Percentiles rank a stretch among this genome's conserved stretches.
phyloP scores from a whole-genome alignment of 64 coral and sea anemone species.

The Actinia tenebrosa region DNA sequence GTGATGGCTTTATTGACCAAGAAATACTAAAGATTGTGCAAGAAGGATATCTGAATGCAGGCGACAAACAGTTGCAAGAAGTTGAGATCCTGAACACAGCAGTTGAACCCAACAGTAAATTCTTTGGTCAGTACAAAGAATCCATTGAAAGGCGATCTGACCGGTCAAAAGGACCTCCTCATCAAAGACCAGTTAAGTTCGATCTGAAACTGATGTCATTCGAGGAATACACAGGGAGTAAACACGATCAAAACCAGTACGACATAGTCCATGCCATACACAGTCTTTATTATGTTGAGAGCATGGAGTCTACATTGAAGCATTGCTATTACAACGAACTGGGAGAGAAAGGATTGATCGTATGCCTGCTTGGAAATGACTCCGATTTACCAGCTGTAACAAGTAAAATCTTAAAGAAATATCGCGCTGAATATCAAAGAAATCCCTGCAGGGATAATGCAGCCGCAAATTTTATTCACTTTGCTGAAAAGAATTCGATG shows the following conservation, averaged over 20 bases:
- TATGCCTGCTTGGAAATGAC: neutral
- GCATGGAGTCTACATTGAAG: neutral
- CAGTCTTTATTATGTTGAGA: neutral
- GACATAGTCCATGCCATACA: neutral
- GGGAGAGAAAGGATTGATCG: neutral
- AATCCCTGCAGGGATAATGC: too few species aligned
- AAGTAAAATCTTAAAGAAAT: neutral
- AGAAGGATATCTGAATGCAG: neutral
- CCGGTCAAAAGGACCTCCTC: too few species aligned
- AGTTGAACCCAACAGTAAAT: too few species aligned
- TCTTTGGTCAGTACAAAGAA: neutral
- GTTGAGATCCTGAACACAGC: too few species aligned
- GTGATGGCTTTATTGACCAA: neutral
- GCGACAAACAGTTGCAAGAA: too few species aligned
- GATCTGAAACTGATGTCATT: neutral
- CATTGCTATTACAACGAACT: neutral
- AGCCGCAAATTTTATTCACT: too few species aligned
- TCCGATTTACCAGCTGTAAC: neutral
- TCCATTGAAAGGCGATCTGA: neutral
- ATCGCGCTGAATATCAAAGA: neutral
- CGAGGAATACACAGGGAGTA: neutral
- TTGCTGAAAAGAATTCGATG: too few species aligned
- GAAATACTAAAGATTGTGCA: neutral
- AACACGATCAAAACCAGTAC: neutral
- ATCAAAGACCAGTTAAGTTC: neutral